phyloP scores from a whole-genome alignment of 2,888 invertebrate species.

The Dermolepida albohirtum region DNA sequence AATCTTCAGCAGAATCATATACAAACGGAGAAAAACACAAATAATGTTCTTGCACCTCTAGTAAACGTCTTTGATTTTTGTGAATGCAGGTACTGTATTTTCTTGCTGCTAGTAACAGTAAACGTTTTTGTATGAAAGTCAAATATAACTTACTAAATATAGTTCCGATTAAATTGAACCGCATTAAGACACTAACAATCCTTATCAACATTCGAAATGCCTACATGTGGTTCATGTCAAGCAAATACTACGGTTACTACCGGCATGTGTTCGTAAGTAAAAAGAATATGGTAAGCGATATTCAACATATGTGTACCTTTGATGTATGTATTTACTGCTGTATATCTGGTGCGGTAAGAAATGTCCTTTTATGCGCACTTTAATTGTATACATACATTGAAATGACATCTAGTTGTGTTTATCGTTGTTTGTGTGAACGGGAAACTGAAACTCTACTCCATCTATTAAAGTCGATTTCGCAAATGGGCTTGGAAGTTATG shows the following conservation, averaged over 20 bases:
- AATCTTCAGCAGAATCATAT: too few species aligned
- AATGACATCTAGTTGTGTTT: slow-evolving; percentile 7
- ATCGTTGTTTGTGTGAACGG: slow-evolving; percentile 22
- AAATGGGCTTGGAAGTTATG: slow-evolving; percentile 19
- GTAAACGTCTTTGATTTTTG: too few species aligned
- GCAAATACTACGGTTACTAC: slow-evolving; percentile 43
- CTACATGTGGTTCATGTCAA: slow-evolving; percentile 44
- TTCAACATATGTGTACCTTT: slow-evolving; percentile 14
- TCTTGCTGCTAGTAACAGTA: background rate
- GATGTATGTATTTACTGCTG: slow-evolving; percentile 14
- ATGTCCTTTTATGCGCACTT: slow-evolving; percentile 33
- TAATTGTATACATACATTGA: slow-evolving; percentile 35
- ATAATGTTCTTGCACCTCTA: too few species aligned
- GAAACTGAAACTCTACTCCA: slow-evolving; percentile 9
- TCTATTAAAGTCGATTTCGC: slow-evolving; percentile 19
- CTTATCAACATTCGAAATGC: slow-evolving; percentile 32
- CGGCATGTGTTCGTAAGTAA: slow-evolving; percentile 42
- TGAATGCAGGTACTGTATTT: too few species aligned
- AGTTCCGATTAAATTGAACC: slow-evolving; percentile 18
- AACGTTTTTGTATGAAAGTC: slow-evolving; percentile 7
- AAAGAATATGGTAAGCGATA: slow-evolving; percentile 18
- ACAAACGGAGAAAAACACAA: too few species aligned
- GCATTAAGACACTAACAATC: slow-evolving; percentile 4
- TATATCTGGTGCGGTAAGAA: background rate
- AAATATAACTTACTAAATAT: slow-evolving; percentile 24